A percentile compares a stretch with the other conserved stretches of the same genome.
Evolutionary conservation across 2,797 vertebrate species (phyloP).

Genomic region (Apogon hyalosoma): DNA sequence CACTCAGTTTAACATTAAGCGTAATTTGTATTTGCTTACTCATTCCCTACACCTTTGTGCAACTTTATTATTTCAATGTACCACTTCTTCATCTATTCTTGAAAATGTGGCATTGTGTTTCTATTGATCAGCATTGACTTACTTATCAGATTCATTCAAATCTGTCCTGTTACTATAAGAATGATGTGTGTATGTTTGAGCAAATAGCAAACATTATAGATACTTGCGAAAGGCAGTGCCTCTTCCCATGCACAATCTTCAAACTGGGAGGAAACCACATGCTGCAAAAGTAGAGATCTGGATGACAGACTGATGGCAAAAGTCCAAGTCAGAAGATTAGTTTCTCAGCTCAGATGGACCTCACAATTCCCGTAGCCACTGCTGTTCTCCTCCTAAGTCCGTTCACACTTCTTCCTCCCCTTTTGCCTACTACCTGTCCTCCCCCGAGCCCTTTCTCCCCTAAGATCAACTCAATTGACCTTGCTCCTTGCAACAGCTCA

Average conservation of each 20-base stretch:
- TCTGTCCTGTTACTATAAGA: conserved; percentile 38
- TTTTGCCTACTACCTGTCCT: conserved; percentile 16
- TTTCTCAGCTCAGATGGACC: conserved; percentile 46
- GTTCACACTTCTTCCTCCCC: conserved; percentile 18
- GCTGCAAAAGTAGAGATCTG: conserved; percentile 52
- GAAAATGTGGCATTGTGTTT: conserved; percentile 53
- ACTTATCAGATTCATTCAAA: conserved; percentile 66
- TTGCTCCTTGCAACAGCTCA: conserved; percentile 42
- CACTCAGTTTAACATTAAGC: not conserved
- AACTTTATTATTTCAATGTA: conserved; percentile 42
- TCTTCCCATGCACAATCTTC: conserved; percentile 34
- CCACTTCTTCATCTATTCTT: conserved; percentile 41
- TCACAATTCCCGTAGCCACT: conserved; percentile 28
- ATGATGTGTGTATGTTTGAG: conserved; percentile 20
- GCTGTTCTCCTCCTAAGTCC: conserved; percentile 32
- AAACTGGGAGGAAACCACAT: conserved; percentile 43
- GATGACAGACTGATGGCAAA: conserved; percentile 60
- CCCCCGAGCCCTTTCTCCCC: conserved; percentile 11
- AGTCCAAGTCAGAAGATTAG: conserved; percentile 72
- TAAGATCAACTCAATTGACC: conserved; percentile 44
- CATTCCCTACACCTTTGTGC: conserved; percentile 17
- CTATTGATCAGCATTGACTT: conserved; percentile 57
- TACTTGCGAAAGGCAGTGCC: conserved; percentile 43
- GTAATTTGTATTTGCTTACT: conserved; percentile 39
- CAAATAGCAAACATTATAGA: conserved; percentile 26